Conservation (phyloP, 2,113 vertebrate species). For the Pseudonaja textilis region DNA sequence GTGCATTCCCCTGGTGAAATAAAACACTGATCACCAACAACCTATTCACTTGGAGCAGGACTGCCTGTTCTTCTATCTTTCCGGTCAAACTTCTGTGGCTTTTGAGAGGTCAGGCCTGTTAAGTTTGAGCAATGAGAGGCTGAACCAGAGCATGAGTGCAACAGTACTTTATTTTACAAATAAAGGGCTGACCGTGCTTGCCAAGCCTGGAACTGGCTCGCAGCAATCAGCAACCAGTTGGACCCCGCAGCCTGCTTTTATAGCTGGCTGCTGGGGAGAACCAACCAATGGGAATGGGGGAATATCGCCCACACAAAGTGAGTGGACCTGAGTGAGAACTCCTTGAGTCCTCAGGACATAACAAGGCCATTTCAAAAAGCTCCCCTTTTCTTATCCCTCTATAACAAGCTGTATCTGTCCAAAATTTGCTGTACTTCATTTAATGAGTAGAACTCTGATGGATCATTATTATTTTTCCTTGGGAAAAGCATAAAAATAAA, state of each 20-base stretch:
- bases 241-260: too few relatives aligned
- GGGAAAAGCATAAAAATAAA: background rate
- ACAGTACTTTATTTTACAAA: too few relatives aligned
- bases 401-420: constrained; percentile 34
- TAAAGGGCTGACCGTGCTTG: too few relatives aligned
- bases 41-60: background rate
- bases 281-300: too few relatives aligned
- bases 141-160: too few relatives aligned
- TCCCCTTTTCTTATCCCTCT: background rate
- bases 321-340: too few relatives aligned
- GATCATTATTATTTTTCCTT: constrained; percentile 25
- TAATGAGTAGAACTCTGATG: constrained; percentile 41
- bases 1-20: background rate
- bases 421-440: constrained; percentile 38
- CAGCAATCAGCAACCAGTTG: too few relatives aligned
- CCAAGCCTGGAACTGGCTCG: too few relatives aligned
- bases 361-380: background rate
- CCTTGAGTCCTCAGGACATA: too few relatives aligned
- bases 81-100: background rate
- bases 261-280: too few relatives aligned
- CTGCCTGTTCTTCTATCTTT: background rate
- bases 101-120: background rate
- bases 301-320: too few relatives aligned
- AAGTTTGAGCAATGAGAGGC: too few relatives aligned
- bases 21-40: constrained; percentile 38